Evolutionary conservation across 1,140 invertebrate species (phyloP).

Genomic region (Hestina assimilis): DNA sequence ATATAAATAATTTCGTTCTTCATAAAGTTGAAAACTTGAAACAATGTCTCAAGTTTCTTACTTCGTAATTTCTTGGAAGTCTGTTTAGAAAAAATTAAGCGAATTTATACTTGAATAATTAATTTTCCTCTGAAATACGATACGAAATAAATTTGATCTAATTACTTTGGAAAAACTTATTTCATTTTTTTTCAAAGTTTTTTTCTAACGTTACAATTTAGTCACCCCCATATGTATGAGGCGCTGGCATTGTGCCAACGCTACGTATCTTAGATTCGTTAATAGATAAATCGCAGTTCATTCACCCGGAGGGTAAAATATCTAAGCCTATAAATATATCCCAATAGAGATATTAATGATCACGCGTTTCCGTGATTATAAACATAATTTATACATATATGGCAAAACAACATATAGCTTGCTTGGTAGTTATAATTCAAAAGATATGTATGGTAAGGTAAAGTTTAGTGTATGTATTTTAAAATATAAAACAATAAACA

Average conservation of each 20-base stretch:
- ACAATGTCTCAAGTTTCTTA: not conserved
- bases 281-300: constrained; percentile 46
- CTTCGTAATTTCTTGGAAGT: not conserved
- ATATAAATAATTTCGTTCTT: not conserved
- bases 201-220: constrained; percentile 13
- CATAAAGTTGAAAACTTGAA: not conserved
- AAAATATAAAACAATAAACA: too few species aligned
- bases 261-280: constrained; percentile 39
- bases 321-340: not conserved
- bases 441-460: too few species aligned
- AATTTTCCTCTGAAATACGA: not conserved
- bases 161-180: too few species aligned
- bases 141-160: too few species aligned
- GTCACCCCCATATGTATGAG: constrained; percentile 15
- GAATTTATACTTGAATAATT: not conserved
- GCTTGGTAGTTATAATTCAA: too few species aligned
- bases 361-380: too few species aligned
- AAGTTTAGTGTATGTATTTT: too few species aligned
- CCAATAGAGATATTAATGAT: too few species aligned
- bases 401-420: too few species aligned
- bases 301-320: constrained; percentile 11
- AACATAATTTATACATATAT: too few species aligned
- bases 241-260: constrained; percentile 34
- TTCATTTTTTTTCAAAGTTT: not conserved
- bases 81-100: not conserved